Evolutionary conservation across 2,888 invertebrate genomes (phyloP), one percentile per base, ranked within the genome.

Genomic region (Andrena bicolor): DNA sequence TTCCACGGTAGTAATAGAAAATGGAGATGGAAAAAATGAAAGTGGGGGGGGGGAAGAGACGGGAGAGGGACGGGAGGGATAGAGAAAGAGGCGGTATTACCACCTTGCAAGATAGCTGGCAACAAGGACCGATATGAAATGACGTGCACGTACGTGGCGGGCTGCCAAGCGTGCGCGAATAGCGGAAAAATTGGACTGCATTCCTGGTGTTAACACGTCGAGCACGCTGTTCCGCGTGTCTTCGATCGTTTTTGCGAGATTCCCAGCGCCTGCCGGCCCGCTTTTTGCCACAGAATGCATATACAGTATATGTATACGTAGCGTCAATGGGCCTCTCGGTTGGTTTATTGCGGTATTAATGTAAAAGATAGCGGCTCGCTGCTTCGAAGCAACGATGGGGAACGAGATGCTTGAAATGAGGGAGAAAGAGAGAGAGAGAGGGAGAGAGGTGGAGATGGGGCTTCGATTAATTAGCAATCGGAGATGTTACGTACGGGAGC

Each of bases 111-210:
- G 78, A 75, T 79, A 79, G 61, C 76, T 20, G 64, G 77, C 63
- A 77, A 79, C 86, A 73, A 88, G 87, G 88, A 73, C 76, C 85
- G 79, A 85, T 85, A 78, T 74, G 75, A 85, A 83, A 83, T 72
- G 77, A 80, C 81, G 76, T 75, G 78, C 86, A 81, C 73, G 89
- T 85, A 81, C 66, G 66, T 80, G 80, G 86, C 82, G 81, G 76
- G 78, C 66, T 80, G 84, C 84, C 83, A 86, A 64, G 70, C 71
- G 56, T 72, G 78, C 66, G 70, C 35, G 66, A 71, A 76, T 78
- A 70, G 83, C n/a, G 82, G 66, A 89, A 89, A 90, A 90, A 90
- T 91, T 80, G 83, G 70, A 82, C 86, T 53, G 88, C 90, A 90
- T 91, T 91, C 90, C 84, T 80, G 64, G 76, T 83, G 86, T 89